Percentiles rank a stretch among this genome's conserved stretches.
Conservation (phyloP, 1,140 invertebrate species). For the fruit fly (Drosophila melanogaster) region Release_6_plus_ISO1_MT NT_033777.3:26170501-26171000, state of each 20-base stretch:
- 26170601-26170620: not conserved
- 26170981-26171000: conserved; percentile 36
- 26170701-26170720: not conserved
- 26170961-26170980: conserved; percentile 22
- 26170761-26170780: conserved; percentile 40
- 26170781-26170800: conserved; percentile 62
- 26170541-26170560: not conserved
- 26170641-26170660: too few species aligned
- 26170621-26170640: not conserved
- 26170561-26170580: not conserved
- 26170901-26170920: not conserved
- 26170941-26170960: conserved; percentile 34
- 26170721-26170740: conserved; percentile 19
- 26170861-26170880: conserved; percentile 58
- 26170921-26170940: conserved; percentile 26
- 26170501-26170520: not conserved
- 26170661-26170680: not conserved
- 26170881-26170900: conserved; percentile 7
- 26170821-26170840: conserved; percentile 8
- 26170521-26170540: conserved; percentile 1
- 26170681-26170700: not conserved
- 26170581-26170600: not conserved
- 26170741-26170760: conserved; percentile 79
- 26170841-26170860: conserved; percentile 60
- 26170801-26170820: conserved; percentile 40